phyloP scores from a whole-genome alignment of 2,113 vertebrate species.

The Antennarius striatus region DNA sequence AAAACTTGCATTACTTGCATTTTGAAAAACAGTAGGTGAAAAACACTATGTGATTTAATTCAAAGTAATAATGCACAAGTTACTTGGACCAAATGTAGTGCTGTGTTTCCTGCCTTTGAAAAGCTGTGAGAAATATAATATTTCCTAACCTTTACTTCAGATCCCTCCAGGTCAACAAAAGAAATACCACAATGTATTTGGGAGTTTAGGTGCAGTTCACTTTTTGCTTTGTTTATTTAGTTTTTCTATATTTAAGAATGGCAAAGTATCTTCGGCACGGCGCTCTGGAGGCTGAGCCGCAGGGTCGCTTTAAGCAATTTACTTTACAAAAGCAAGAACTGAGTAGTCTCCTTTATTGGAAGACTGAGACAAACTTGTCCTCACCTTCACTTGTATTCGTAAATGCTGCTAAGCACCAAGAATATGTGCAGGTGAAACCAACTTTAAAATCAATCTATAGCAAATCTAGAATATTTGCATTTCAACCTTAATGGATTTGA shows the following conservation, averaged over 20 bases:
- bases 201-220: neutral
- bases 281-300: conserved; percentile 45
- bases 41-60: neutral
- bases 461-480: conserved; percentile 14
- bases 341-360: conserved; percentile 27
- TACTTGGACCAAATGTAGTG: neutral
- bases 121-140: conserved; percentile 13
- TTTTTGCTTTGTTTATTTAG: conserved; percentile 16
- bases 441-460: conserved; percentile 3
- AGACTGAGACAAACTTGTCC: conserved; percentile 32
- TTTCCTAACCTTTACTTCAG: conserved; percentile 16
- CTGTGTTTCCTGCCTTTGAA: neutral
- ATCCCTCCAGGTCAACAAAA: conserved; percentile 25
- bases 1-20: conserved; percentile 22
- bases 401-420: conserved; percentile 2
- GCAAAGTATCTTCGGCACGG: conserved; percentile 8
- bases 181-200: conserved; percentile 9
- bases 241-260: conserved; percentile 23
- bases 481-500: neutral
- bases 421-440: conserved; percentile 15
- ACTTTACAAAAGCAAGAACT: conserved; percentile 46
- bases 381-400: conserved; percentile 26
- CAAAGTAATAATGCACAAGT: neutral
- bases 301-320: conserved; percentile 59
- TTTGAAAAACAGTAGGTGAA: neutral